A percentile compares a stretch with the other conserved stretches of the same genome.
Conservation (phyloP, 2,888 invertebrate species). For the Rhogogaster chlorosoma region DNA sequence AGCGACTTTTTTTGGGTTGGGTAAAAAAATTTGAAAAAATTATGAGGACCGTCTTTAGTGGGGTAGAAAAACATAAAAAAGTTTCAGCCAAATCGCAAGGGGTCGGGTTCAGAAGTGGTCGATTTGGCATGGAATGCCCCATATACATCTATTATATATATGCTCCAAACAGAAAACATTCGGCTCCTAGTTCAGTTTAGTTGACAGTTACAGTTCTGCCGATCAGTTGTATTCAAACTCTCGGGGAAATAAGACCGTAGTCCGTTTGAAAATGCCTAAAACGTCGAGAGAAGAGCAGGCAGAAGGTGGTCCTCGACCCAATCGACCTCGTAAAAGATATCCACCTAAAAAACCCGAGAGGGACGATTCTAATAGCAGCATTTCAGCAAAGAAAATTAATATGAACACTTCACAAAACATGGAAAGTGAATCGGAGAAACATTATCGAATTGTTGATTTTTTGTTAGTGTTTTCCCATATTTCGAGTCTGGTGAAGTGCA, state of each 20-base stretch:
- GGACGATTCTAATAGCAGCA: slow-evolving; percentile 53
- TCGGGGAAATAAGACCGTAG: slow-evolving; percentile 9
- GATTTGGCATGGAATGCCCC: no score
- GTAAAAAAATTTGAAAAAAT: no score
- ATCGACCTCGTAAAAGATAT: background rate
- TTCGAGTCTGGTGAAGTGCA: slow-evolving; percentile 58
- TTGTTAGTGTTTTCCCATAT: slow-evolving; percentile 58
- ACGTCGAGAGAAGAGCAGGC: background rate
- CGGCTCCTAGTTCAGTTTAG: slow-evolving; percentile 9
- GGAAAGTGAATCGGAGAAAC: slow-evolving; percentile 55
- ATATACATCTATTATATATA: no score
- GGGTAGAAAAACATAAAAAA: no score
- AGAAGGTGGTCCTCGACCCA: slow-evolving; percentile 9
- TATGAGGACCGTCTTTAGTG: no score
- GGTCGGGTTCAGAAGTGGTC: no score
- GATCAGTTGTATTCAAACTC: slow-evolving; percentile 3
- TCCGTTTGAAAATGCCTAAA: slow-evolving; percentile 9
- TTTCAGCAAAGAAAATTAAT: slow-evolving; percentile 57
- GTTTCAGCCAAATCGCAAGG: no score
- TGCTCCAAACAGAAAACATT: background rate
- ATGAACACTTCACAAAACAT: slow-evolving; percentile 49
- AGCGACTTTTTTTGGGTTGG: no score
- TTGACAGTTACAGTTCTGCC: slow-evolving; percentile 2
- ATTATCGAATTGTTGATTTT: slow-evolving; percentile 59
- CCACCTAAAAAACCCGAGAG: slow-evolving; percentile 50